Conservation (phyloP, 2,888 invertebrate species). For the Nemoura dubitans region DNA sequence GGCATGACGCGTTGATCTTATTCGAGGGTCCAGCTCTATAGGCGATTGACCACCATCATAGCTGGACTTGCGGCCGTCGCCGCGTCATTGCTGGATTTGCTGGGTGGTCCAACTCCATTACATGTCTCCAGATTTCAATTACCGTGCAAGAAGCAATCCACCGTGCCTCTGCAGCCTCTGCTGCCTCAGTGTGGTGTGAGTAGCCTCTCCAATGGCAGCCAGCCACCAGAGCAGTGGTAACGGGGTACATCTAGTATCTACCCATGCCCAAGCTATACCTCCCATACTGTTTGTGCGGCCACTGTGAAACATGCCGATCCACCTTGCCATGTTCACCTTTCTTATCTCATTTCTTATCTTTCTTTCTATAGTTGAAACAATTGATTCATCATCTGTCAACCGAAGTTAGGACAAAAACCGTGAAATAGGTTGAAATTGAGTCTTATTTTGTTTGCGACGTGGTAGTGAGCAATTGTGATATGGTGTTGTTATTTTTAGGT, state of each 20-base stretch:
- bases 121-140: slow-evolving; percentile 9
- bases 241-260: neutral
- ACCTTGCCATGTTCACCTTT: neutral
- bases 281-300: slow-evolving; percentile 25
- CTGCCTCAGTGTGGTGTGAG: too few species aligned
- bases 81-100: neutral
- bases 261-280: slow-evolving; percentile 17
- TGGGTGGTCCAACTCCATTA: slow-evolving; percentile 36
- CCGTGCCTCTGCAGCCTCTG: too few species aligned
- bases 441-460: neutral
- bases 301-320: slow-evolving; percentile 25
- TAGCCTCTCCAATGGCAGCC: too few species aligned
- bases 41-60: slow-evolving; percentile 25
- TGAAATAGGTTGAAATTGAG: neutral
- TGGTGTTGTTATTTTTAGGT: neutral
- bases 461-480: neutral
- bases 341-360: neutral
- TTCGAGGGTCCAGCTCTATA: neutral
- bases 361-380: slow-evolving; percentile 18
- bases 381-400: slow-evolving; percentile 20
- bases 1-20: neutral
- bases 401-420: neutral
- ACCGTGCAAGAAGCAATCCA: neutral
- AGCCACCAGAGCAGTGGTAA: too few species aligned
- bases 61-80: too few species aligned